These are phyloP conservation scores for Catostylus mosaicus DNA, from an alignment of 30 jellyfish, hydroid and myxozoan genomes.

Conservation along the genomic window DNA sequence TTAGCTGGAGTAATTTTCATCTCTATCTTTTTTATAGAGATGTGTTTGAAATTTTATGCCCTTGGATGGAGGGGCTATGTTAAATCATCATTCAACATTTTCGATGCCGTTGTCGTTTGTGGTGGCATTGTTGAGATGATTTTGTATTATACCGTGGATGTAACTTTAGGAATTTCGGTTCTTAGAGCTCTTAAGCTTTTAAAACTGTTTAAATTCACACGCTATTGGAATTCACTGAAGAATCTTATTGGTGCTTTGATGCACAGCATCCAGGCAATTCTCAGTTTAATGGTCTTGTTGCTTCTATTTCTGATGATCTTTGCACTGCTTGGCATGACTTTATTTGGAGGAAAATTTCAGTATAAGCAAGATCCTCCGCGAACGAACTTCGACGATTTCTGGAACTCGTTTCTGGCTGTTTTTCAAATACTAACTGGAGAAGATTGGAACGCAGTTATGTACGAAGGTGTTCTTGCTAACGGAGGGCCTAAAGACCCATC, in stretches of 20 bases:
- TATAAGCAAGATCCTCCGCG: constrained; percentile 76
- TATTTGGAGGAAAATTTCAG: constrained; percentile 96
- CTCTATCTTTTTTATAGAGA: constrained; percentile 66
- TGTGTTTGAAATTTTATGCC: constrained; percentile 81
- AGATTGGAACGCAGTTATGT: constrained; percentile 91
- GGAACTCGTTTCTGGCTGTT: constrained; percentile 95
- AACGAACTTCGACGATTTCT: constrained; percentile 92
- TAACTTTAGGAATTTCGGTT: constrained; percentile 93
- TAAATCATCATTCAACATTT: constrained; percentile 80
- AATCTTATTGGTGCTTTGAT: constrained; percentile 89
- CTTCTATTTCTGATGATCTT: constrained; percentile 79
- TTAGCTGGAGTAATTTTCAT: constrained; percentile 51
- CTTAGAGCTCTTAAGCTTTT: constrained; percentile 89
- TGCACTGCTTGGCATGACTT: constrained; percentile 96
- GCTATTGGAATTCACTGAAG: constrained; percentile 94
- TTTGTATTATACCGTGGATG: constrained; percentile 47
- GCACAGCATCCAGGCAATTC: constrained; percentile 80
- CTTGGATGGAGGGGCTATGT: constrained; percentile 76
- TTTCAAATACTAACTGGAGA: constrained; percentile 92
- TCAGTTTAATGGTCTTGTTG: constrained; percentile 88
- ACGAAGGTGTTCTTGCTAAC: constrained; percentile 87
- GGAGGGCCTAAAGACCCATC: constrained; percentile 80
- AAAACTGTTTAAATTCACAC: constrained; percentile 91
- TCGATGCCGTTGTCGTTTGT: constrained; percentile 84
- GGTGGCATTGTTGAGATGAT: constrained; percentile 88